phyloP scores from a whole-genome alignment of 2,113 vertebrate genomes.

The Herpailurus yagouaroundi region DNA sequence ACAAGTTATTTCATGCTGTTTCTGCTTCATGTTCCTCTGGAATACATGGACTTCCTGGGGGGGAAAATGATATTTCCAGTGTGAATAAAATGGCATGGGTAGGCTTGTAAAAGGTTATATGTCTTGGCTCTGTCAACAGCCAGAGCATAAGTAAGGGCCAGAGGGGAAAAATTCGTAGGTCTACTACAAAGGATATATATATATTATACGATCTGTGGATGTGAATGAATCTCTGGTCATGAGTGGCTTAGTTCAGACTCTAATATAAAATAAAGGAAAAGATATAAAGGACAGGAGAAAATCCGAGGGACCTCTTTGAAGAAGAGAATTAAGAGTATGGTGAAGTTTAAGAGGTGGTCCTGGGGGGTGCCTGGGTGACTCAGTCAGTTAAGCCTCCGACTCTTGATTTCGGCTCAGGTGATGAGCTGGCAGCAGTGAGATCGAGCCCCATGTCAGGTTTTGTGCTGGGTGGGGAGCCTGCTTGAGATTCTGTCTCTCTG shows the following conservation, averaged over 20 bases:
- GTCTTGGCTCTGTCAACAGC: not conserved
- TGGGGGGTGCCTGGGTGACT: no score
- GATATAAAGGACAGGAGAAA: not conserved
- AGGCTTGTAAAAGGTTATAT: not conserved
- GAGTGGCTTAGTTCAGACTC: not conserved
- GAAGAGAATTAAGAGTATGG: not conserved
- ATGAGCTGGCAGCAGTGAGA: no score
- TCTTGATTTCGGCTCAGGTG: no score
- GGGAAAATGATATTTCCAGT: not conserved
- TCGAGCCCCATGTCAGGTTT: no score
- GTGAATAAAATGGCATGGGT: not conserved
- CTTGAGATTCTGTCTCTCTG: no score
- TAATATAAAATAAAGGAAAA: not conserved
- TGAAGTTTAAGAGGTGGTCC: not conserved
- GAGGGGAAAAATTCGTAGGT: not conserved
- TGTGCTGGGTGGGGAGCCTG: no score
- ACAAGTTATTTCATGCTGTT: not conserved
- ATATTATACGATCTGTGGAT: not conserved
- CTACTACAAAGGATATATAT: not conserved
- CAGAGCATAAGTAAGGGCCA: not conserved
- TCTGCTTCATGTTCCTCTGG: not conserved
- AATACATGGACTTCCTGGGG: not conserved
- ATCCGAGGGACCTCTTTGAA: not conserved
- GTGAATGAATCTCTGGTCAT: not conserved
- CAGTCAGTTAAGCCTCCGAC: no score